A percentile compares a stretch with the other conserved stretches of the same genome.
Conservation (phyloP, 2,113 vertebrate genomes). For the Thalassarche chlororhynchos region DNA sequence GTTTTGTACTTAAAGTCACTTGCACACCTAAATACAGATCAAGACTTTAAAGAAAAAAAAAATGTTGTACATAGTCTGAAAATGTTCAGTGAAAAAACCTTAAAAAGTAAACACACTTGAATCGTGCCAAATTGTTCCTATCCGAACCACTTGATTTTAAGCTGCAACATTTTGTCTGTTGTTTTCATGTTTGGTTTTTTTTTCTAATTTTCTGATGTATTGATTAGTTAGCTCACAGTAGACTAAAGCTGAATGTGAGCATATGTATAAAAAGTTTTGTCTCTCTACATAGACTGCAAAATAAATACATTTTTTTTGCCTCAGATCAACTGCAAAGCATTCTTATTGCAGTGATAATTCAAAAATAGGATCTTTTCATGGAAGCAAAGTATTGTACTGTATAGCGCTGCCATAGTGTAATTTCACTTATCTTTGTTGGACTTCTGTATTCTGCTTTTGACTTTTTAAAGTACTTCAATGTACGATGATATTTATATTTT, state of each 20-base stretch:
- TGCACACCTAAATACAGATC: not conserved
- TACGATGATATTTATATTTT: not conserved
- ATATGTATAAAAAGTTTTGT: not conserved
- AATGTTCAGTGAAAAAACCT: not conserved
- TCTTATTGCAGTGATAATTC: not conserved
- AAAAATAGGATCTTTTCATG: not conserved
- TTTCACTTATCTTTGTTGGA: not conserved
- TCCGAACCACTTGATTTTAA: not conserved
- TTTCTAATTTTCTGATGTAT: not conserved
- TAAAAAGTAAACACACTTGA: not conserved
- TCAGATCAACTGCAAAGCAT: not conserved
- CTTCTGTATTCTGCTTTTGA: not conserved
- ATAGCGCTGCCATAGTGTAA: not conserved
- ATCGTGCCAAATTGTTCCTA: not conserved
- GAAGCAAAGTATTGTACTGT: not conserved
- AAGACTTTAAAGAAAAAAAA: not conserved
- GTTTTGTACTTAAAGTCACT: not conserved
- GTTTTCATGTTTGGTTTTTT: not conserved
- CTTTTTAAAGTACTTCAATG: not conserved
- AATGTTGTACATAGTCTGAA: not conserved
- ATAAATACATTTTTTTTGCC: not conserved
- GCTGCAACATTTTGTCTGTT: not conserved
- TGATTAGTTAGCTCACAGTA: not conserved
- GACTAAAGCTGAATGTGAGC: not conserved
- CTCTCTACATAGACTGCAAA: not conserved